Evolutionary conservation across 1,140 invertebrate species (phyloP).

Genomic region (Akabosia matsudoensis): DNA sequence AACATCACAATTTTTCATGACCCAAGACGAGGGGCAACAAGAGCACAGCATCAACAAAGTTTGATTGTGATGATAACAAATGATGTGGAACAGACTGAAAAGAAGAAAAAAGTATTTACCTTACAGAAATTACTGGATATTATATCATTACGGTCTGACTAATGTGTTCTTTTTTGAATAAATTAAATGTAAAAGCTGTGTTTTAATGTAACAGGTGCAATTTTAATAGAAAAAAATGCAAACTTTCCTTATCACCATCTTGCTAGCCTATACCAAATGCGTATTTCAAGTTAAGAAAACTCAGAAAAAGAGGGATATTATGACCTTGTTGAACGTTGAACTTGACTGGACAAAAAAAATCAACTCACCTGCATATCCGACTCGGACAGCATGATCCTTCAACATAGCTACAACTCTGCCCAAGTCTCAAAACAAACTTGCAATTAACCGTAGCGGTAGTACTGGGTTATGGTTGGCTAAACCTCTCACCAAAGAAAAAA

Average conservation of each 20-base stretch:
- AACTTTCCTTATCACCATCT: no score
- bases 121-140: constrained; percentile 14
- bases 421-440: no score
- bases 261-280: neutral
- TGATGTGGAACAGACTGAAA: no score
- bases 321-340: constrained; percentile 23
- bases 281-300: neutral
- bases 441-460: no score
- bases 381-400: neutral
- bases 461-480: no score
- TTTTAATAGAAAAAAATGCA: neutral
- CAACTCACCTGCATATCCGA: neutral
- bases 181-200: neutral
- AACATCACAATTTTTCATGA: neutral
- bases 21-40: neutral
- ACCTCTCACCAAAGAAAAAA: no score
- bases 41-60: neutral
- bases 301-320: neutral
- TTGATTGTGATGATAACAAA: neutral
- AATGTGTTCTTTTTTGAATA: neutral
- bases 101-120: constrained; percentile 1
- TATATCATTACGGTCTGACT: neutral
- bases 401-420: neutral
- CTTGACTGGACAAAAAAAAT: constrained; percentile 16
- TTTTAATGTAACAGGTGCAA: neutral